These are phyloP conservation scores for Parascotia fuliginaria DNA, from an alignment of 2,888 invertebrate species.

Conservation along the genomic window DNA sequence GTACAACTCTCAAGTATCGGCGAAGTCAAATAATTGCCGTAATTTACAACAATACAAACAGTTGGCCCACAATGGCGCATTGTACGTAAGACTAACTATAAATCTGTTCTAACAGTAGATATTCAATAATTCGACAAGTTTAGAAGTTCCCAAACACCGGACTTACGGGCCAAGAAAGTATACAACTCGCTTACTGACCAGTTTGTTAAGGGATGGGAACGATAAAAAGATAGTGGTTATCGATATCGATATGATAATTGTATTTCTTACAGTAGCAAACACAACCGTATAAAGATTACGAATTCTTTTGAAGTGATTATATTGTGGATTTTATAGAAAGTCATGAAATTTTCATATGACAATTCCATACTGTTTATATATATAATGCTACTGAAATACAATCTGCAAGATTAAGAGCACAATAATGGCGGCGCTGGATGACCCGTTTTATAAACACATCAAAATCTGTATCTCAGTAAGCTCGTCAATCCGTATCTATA, in stretches of 20 bases:
- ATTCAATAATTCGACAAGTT: constrained; percentile 80
- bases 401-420: too few relatives aligned
- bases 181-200: constrained; percentile 68
- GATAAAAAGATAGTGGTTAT: not conserved
- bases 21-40: constrained; percentile 42
- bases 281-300: too few relatives aligned
- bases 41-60: constrained; percentile 44
- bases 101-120: constrained; percentile 59
- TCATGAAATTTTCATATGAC: too few relatives aligned
- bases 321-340: too few relatives aligned
- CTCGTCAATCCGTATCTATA: too few relatives aligned
- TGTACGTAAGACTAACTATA: constrained; percentile 75
- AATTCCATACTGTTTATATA: too few relatives aligned
- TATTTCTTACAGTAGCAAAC: too few relatives aligned
- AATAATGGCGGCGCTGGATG: too few relatives aligned
- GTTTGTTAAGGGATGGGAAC: constrained; percentile 40
- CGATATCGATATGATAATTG: constrained; percentile 19
- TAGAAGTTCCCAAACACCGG: constrained; percentile 76
- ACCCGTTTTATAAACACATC: too few relatives aligned
- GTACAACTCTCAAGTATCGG: constrained; percentile 29
- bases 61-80: constrained; percentile 52
- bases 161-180: constrained; percentile 84
- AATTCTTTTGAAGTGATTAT: too few relatives aligned
- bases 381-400: too few relatives aligned
- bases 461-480: too few relatives aligned